These are phyloP conservation scores for Drosophila kikkawai DNA, from an alignment of 1,140 invertebrate species.

Conservation along the genomic window DNA sequence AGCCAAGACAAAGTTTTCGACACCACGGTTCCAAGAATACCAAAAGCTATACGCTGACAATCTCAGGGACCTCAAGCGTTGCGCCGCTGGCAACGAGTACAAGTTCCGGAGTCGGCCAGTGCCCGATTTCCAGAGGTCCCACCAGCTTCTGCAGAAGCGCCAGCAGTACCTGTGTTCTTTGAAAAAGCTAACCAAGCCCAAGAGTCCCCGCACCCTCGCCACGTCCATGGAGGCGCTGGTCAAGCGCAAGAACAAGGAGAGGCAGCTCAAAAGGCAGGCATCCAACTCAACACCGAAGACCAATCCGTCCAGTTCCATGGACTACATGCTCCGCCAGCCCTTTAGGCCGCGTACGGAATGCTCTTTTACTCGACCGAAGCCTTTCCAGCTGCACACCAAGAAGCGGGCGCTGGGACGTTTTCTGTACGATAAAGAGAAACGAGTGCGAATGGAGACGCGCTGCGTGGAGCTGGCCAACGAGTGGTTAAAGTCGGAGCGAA, in stretches of 20 bases:
- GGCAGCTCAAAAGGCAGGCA: too few species aligned
- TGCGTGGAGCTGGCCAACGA: not conserved
- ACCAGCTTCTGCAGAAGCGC: constrained; percentile 32
- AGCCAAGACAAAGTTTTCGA: not conserved
- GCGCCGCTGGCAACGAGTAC: not conserved
- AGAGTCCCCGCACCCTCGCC: constrained; percentile 37
- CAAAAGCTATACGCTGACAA: constrained; percentile 37
- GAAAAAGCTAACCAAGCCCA: constrained; percentile 29
- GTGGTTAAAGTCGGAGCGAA: not conserved
- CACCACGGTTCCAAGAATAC: constrained; percentile 8
- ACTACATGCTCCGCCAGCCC: constrained; percentile 30
- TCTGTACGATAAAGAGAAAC: constrained; percentile 30
- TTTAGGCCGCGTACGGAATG: constrained; percentile 46
- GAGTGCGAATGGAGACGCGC: constrained; percentile 1
- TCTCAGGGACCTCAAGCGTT: not conserved
- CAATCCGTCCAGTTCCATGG: constrained; percentile 1
- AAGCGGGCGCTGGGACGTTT: constrained; percentile 35
- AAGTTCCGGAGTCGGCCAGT: constrained; percentile 51
- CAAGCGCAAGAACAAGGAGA: not conserved
- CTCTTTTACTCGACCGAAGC: constrained; percentile 29
- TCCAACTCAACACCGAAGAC: constrained; percentile 6
- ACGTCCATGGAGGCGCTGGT: constrained; percentile 26
- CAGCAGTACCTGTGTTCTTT: not conserved
- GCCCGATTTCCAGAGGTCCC: constrained; percentile 48
- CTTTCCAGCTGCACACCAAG: constrained; percentile 36